Evolutionary conservation across 1,140 invertebrate species (phyloP).

Genomic region (Medauroidea extradentata): DNA sequence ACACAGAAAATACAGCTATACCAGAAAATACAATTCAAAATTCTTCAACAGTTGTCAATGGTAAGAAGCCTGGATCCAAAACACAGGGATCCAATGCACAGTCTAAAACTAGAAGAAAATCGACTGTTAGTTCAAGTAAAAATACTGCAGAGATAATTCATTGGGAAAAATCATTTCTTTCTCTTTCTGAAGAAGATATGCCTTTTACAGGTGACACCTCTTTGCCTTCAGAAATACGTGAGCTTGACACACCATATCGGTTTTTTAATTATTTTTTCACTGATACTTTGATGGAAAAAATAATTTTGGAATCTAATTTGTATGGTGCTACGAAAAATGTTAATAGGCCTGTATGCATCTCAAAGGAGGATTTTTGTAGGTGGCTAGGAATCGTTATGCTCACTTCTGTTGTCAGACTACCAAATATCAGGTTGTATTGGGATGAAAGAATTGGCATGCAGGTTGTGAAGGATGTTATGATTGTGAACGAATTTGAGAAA

Average conservation of each 20-base stretch:
- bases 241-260: background rate
- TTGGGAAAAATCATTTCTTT: background rate
- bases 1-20: too few species aligned
- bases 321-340: too few species aligned
- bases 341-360: background rate
- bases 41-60: too few species aligned
- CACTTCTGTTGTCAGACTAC: background rate
- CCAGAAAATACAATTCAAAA: too few species aligned
- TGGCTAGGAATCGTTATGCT: background rate
- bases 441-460: constrained; percentile 29
- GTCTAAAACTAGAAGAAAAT: too few species aligned
- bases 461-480: constrained; percentile 33
- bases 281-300: background rate
- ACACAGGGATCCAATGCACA: too few species aligned
- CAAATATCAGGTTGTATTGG: constrained; percentile 14
- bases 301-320: background rate
- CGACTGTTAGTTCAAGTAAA: too few species aligned
- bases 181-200: background rate
- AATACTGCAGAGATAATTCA: too few species aligned
- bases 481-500: constrained; percentile 36
- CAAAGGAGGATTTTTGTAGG: background rate
- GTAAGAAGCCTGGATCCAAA: too few species aligned
- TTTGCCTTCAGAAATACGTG: background rate
- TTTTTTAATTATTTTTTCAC: background rate
- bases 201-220: background rate